A percentile compares a stretch with the other conserved stretches of the same genome.
Evolutionary conservation across 1,140 invertebrate genomes (phyloP).

Genomic region (Aphelenchoides fujianensis): DNA sequence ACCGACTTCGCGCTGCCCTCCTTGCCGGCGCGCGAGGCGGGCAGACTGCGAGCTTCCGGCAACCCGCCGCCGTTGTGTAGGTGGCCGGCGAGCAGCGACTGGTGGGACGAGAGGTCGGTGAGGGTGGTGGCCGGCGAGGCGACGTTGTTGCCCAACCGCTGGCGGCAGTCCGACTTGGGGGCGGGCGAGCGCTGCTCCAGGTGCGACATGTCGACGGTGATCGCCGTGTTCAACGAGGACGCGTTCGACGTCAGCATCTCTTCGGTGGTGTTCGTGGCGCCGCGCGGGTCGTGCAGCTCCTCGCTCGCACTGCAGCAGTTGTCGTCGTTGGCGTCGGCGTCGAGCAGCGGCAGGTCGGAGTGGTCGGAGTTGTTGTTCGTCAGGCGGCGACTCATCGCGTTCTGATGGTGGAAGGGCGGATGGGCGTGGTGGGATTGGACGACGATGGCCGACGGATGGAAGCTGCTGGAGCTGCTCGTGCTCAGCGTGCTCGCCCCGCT

Average conservation of each 20-base stretch:
- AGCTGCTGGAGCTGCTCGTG: not conserved
- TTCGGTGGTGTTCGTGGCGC: not conserved
- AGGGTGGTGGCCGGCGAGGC: not conserved
- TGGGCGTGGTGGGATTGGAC: too few relatives aligned
- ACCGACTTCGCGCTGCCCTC: not conserved
- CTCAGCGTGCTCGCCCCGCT: not conserved
- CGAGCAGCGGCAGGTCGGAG: not conserved
- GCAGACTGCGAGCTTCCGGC: not conserved
- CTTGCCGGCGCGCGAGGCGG: not conserved
- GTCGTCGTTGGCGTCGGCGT: not conserved
- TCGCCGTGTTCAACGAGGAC: not conserved
- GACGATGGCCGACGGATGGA: too few relatives aligned
- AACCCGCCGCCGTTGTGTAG: not conserved
- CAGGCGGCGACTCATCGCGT: not conserved
- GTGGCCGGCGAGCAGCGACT: not conserved
- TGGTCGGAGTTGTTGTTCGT: constrained; percentile 1
- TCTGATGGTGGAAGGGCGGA: not conserved
- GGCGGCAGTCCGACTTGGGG: not conserved
- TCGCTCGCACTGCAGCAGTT: not conserved
- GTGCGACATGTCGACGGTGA: not conserved
- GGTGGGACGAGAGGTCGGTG: not conserved
- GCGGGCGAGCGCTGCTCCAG: not conserved
- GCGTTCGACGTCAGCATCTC: not conserved
- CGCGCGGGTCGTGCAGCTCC: not conserved
- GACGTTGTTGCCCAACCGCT: not conserved